Evolutionary conservation across 2,113 vertebrate species (phyloP), one percentile per base, ranked within the genome.

Genomic region (Phalacrocorax carbo): DNA sequence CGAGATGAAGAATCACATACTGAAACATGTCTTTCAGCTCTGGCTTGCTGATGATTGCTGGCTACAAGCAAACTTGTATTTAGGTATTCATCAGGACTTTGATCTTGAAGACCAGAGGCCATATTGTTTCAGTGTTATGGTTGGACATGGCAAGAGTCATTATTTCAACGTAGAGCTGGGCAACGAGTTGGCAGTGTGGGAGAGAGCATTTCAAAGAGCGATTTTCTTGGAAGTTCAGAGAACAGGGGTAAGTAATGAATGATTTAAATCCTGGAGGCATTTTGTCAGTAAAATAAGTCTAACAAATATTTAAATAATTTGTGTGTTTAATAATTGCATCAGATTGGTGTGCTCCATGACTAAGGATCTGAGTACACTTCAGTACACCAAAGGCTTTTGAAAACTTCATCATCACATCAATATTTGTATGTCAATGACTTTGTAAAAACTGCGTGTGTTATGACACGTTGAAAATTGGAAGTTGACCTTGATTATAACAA

Each of bases 171-270:
- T 99, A 29, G 99, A 99, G 93, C 97, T 99, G 94, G 99, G 98
- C 75, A 98, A 95, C 15, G 99, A 99, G 82, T 95, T 99, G 79
- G 98, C 98, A 2, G 40, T 98, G 40, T 99, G 99, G 99, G 99
- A 99, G 96, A 99, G 98, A 96, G 98, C 99, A 29, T 99, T 99
- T 97, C 99, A 99, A 96, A 99, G 97, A 98, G 99, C 99, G 0
- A 98, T 99, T 71, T 99, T 99, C 98, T 93, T 98, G 98, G 99
- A 99, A 95, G 99, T 99, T 77, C 99, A 99, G 96, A 98, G 99
- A 97, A 98, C 98, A 36, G 97, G 98, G 97, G 99, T 99, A 97
- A 99, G 99, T 98, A 73, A n/a, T 51, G 13, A 54, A 38, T 40
- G 11, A 61, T 54, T 77, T 85, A 82, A 82, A 79, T 48, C 2